Conservation (phyloP, 2,888 invertebrate genomes). For the Cerceris ruficornis region DNA sequence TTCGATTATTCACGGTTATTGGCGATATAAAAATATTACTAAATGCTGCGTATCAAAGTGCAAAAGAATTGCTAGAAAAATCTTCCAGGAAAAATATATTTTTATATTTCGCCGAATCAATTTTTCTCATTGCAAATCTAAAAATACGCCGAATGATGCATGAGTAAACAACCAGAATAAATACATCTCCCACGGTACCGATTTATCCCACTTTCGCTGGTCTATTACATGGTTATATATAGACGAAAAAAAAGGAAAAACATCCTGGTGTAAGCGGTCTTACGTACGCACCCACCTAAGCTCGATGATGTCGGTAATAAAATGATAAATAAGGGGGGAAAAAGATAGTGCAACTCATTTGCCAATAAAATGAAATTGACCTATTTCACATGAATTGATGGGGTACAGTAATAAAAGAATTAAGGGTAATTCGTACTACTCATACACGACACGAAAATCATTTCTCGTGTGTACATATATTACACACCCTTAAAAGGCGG, state of each 20-base stretch:
- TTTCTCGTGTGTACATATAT: slow-evolving; percentile 52
- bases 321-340: slow-evolving; percentile 49
- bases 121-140: slow-evolving; percentile 35
- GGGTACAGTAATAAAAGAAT: slow-evolving; percentile 44
- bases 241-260: slow-evolving; percentile 46
- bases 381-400: slow-evolving; percentile 37
- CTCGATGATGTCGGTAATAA: slow-evolving; percentile 38
- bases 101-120: slow-evolving; percentile 31
- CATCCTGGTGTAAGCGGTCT: slow-evolving; percentile 44
- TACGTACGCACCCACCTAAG: slow-evolving; percentile 52
- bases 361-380: slow-evolving; percentile 36
- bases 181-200: slow-evolving; percentile 37
- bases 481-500: slow-evolving; percentile 78
- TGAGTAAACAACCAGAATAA: slow-evolving; percentile 51
- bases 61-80: background rate
- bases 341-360: slow-evolving; percentile 18
- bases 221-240: slow-evolving; percentile 47
- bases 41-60: background rate
- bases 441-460: slow-evolving; percentile 44
- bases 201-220: slow-evolving; percentile 40
- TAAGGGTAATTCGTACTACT: slow-evolving; percentile 48
- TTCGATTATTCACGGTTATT: slow-evolving; percentile 7
- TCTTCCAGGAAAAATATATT: slow-evolving; percentile 8
- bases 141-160: slow-evolving; percentile 45
- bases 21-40: background rate